Percentiles rank a stretch among this genome's conserved stretches.
phyloP scores from a whole-genome alignment of 2,888 invertebrate genomes.

The Melanophora roralis region DNA sequence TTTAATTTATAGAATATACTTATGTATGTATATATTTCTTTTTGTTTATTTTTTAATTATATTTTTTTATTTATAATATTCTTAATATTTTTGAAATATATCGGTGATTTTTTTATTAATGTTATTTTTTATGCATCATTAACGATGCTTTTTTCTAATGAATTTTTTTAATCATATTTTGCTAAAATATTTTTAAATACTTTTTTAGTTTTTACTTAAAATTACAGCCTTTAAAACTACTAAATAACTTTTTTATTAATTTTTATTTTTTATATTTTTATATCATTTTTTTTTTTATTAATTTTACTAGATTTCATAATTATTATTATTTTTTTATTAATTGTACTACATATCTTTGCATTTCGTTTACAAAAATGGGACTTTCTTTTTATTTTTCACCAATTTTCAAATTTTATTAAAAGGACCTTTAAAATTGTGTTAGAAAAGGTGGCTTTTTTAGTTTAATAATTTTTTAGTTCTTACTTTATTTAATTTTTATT shows the following conservation, averaged over 20 bases:
- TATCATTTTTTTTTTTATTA: conserved; percentile 33
- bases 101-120: conserved; percentile 53
- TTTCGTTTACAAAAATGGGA: conserved; percentile 58
- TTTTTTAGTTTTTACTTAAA: conserved; percentile 72
- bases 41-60: conserved; percentile 41
- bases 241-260: conserved; percentile 66
- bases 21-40: conserved; percentile 56
- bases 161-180: conserved; percentile 56
- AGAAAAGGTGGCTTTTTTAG: too few relatives aligned
- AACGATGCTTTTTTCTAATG: conserved; percentile 39
- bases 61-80: conserved; percentile 50
- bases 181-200: conserved; percentile 55
- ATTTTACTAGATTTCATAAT: conserved; percentile 53
- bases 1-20: conserved; percentile 56
- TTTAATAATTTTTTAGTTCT: conserved; percentile 3
- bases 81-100: conserved; percentile 54
- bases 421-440: too few relatives aligned
- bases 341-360: conserved; percentile 73
- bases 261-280: conserved; percentile 48
- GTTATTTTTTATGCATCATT: conserved; percentile 43
- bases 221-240: conserved; percentile 77
- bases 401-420: not conserved
- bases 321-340: conserved; percentile 65
- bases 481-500: conserved; percentile 22
- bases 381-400: conserved; percentile 10